Conservation (phyloP, 2,113 vertebrate species). For the Pelvicachromis taeniatus region DNA sequence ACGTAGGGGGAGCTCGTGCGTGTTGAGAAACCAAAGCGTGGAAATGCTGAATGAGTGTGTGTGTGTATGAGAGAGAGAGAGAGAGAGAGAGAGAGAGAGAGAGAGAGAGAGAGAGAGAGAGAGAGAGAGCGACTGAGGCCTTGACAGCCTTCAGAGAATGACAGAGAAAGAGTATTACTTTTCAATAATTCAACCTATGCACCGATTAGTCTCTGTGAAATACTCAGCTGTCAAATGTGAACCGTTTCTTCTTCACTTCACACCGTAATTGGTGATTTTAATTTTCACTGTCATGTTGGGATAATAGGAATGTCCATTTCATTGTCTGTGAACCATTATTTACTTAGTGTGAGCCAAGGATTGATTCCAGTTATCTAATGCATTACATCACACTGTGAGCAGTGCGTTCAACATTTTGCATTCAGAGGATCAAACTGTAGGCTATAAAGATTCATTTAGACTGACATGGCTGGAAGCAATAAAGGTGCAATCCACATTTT, state of each 20-base stretch:
- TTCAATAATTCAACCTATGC: slow-evolving; percentile 41
- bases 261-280: slow-evolving; percentile 21
- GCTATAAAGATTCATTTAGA: neutral
- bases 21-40: slow-evolving; percentile 6
- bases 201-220: neutral
- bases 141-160: slow-evolving; percentile 11
- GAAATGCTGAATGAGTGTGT: slow-evolving; percentile 53
- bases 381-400: slow-evolving; percentile 5
- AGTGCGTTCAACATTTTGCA: neutral
- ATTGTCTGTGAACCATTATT: slow-evolving; percentile 29
- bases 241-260: neutral
- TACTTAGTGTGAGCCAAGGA: slow-evolving; percentile 1
- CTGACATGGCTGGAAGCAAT: neutral
- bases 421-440: neutral
- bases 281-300: slow-evolving; percentile 10
- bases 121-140: neutral
- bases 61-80: too few species aligned
- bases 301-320: slow-evolving; percentile 12
- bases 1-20: slow-evolving; percentile 60
- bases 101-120: neutral
- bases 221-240: neutral
- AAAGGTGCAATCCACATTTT: neutral
- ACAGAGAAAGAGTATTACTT: slow-evolving; percentile 26
- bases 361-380: slow-evolving; percentile 22
- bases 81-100: neutral